Conservation (phyloP, 2,888 invertebrate genomes). For the Allacma fusca region DNA sequence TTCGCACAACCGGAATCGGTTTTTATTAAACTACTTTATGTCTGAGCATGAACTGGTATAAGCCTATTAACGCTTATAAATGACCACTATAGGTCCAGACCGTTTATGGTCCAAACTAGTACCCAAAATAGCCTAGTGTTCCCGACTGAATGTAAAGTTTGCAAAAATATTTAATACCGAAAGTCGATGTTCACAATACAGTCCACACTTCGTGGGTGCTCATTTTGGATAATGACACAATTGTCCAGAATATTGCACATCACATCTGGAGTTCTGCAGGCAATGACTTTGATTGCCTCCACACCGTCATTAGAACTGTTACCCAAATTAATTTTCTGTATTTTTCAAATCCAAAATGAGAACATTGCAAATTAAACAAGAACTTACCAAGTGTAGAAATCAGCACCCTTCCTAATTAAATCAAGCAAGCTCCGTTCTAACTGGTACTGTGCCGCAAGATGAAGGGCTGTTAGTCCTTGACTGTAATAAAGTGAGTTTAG, state of each 20-base stretch:
- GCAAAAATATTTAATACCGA: slow-evolving; percentile 2
- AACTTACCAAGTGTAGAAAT: slow-evolving; percentile 74
- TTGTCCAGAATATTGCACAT: slow-evolving; percentile 82
- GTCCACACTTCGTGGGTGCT: slow-evolving; percentile 54
- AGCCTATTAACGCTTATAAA: no score
- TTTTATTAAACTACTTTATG: no score
- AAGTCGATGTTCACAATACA: slow-evolving; percentile 40
- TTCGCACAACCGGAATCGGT: no score
- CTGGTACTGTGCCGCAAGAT: slow-evolving; percentile 86
- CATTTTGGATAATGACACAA: slow-evolving; percentile 69
- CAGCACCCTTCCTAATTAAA: slow-evolving; percentile 83
- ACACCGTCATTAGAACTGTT: slow-evolving; percentile 82
- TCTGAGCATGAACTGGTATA: no score
- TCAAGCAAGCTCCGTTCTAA: slow-evolving; percentile 84
- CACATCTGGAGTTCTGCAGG: slow-evolving; percentile 85
- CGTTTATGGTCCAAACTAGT: no score
- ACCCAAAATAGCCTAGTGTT: no score
- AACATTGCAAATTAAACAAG: background rate
- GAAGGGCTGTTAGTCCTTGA: slow-evolving; percentile 84
- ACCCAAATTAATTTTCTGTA: background rate
- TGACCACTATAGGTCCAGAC: no score
- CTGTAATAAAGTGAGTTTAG: slow-evolving; percentile 64
- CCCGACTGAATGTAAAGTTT: no score
- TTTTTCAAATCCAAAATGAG: no score
- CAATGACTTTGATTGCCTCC: slow-evolving; percentile 83